phyloP scores from a whole-genome alignment of 2,797 vertebrate genomes.

The Sus cebifrons region DNA sequence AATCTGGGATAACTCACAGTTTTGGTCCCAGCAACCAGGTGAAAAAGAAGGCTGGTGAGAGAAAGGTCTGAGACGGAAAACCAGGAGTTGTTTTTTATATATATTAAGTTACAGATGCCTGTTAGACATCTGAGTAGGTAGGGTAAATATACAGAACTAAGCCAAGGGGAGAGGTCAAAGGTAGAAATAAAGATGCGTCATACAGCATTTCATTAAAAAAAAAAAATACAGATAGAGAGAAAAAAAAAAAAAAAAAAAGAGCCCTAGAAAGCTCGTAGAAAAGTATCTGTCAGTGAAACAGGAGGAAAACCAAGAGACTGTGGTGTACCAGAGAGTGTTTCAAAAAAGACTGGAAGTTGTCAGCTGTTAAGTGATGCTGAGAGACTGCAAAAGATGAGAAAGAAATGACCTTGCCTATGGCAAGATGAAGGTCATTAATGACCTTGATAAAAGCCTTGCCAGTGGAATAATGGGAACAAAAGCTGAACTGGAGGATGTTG shows the following conservation, averaged over 20 bases:
- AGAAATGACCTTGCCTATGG: conserved; percentile 25
- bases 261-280: background rate
- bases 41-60: conserved; percentile 8
- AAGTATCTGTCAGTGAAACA: background rate
- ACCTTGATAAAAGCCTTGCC: background rate
- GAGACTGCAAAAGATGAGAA: background rate
- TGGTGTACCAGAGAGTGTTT: background rate
- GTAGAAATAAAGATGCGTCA: conserved; percentile 3
- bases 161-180: background rate
- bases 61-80: background rate
- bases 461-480: conserved; percentile 26
- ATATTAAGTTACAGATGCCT: background rate
- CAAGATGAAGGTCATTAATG: conserved; percentile 18
- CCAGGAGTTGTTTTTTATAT: conserved; percentile 28
- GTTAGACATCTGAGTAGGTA: background rate
- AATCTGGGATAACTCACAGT: background rate
- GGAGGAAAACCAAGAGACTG: background rate
- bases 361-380: conserved; percentile 22
- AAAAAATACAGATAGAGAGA: background rate
- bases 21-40: background rate
- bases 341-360: background rate
- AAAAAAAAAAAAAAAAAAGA: background rate
- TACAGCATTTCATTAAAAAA: conserved; percentile 1
- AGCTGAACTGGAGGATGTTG: conserved; percentile 8
- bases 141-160: conserved; percentile 2